Evolutionary conservation across 2,113 vertebrate genomes (phyloP).

Genomic region (Coracopsis vasa): DNA sequence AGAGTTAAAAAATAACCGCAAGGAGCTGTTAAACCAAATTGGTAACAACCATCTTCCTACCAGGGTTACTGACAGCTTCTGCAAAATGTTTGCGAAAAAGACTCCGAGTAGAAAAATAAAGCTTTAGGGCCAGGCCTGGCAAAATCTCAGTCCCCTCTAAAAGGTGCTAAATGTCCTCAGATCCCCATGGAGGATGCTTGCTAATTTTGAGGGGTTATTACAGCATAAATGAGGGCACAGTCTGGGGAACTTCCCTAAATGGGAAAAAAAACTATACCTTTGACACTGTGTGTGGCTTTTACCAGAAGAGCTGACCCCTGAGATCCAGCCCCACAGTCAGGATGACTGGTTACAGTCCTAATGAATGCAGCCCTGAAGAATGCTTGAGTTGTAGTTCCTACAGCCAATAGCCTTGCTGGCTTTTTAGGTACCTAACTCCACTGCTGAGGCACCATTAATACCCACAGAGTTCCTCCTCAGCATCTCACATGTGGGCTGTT

Average conservation of each 20-base stretch:
- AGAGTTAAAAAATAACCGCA: not conserved
- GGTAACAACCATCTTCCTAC: not conserved
- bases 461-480: not conserved
- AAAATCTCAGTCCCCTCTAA: not conserved
- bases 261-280: not conserved
- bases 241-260: not conserved
- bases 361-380: not conserved
- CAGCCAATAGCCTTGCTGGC: rapidly evolving
- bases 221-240: not conserved
- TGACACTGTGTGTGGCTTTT: not conserved
- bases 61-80: not conserved
- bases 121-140: not conserved
- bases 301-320: not conserved
- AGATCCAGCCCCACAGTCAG: not conserved
- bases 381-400: not conserved
- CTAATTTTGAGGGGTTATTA: not conserved
- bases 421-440: not conserved
- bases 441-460: not conserved
- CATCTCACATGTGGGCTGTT: not conserved
- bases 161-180: not conserved
- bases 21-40: not conserved
- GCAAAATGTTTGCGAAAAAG: not conserved
- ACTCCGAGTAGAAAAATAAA: not conserved
- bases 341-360: not conserved
- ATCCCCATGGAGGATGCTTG: not conserved